These are phyloP conservation scores for Tenualosa ilisha DNA, from an alignment of 2,797 vertebrate species.

Conservation along the genomic window DNA sequence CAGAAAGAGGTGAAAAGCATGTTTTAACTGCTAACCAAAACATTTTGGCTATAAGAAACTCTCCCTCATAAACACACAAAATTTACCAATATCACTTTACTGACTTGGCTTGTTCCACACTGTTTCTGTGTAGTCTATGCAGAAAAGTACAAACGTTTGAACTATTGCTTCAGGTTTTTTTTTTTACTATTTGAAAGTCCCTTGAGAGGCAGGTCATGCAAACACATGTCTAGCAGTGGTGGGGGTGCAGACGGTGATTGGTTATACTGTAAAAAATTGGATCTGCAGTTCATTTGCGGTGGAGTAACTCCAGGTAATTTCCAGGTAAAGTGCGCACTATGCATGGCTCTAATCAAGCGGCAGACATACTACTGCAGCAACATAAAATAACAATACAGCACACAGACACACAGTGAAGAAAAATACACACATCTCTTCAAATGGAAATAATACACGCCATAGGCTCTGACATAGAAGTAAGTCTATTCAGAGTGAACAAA, in stretches of 20 bases:
- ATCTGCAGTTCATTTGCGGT: conserved; percentile 18
- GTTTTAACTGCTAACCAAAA: too few species aligned
- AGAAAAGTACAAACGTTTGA: not conserved
- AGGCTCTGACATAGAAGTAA: not conserved
- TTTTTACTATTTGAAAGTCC: not conserved
- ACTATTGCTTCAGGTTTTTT: conserved; percentile 36
- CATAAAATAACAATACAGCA: conserved; percentile 38
- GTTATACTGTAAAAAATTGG: conserved; percentile 1
- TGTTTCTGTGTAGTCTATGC: not conserved
- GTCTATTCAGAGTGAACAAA: not conserved
- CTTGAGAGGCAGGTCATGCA: conserved; percentile 31
- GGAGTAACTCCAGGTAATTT: conserved; percentile 40
- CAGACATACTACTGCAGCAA: conserved; percentile 14
- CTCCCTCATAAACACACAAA: not conserved
- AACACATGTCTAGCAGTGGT: conserved; percentile 20
- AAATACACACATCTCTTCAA: conserved; percentile 34
- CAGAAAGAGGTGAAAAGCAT: too few species aligned
- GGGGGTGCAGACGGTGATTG: not conserved
- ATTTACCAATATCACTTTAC: not conserved
- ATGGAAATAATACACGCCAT: conserved; percentile 5
- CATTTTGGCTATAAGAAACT: too few species aligned
- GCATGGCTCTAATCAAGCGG: conserved; percentile 33
- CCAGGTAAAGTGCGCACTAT: not conserved
- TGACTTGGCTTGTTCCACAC: not conserved
- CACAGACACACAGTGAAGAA: conserved; percentile 19